Conservation (phyloP, 2,113 vertebrate genomes). For the Tyto alba region DNA sequence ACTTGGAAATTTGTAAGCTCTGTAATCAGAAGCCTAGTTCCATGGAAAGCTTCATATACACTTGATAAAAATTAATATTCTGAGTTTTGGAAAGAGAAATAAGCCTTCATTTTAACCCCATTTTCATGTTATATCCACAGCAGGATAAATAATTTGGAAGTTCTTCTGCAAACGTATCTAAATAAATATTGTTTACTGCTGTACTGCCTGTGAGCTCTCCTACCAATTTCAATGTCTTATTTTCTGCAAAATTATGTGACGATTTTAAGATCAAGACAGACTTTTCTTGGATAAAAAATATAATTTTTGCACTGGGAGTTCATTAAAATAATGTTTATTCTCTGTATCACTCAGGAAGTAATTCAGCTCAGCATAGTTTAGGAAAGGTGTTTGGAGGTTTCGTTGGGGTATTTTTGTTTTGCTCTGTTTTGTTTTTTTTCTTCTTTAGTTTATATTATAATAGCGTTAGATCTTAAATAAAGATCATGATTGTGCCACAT, state of each 20-base stretch:
- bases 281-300: neutral
- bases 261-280: neutral
- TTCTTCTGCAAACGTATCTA: neutral
- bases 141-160: neutral
- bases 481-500: neutral
- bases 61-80: neutral
- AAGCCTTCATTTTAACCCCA: neutral
- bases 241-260: neutral
- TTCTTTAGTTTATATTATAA: neutral
- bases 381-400: neutral
- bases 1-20: neutral
- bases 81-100: neutral
- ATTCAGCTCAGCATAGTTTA: neutral
- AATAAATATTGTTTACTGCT: neutral
- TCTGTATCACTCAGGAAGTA: neutral
- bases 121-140: neutral
- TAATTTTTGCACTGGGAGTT: neutral
- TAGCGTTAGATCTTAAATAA: neutral
- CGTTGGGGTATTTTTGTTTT: neutral
- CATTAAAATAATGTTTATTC: neutral
- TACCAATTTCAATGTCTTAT: neutral
- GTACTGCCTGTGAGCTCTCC: neutral
- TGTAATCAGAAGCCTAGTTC: neutral
- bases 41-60: neutral
- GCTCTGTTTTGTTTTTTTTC: rapidly evolving